Base-by-base conservation (phyloP, 2,113 vertebrate genomes). In the Ondatra zibethicus region DNA sequence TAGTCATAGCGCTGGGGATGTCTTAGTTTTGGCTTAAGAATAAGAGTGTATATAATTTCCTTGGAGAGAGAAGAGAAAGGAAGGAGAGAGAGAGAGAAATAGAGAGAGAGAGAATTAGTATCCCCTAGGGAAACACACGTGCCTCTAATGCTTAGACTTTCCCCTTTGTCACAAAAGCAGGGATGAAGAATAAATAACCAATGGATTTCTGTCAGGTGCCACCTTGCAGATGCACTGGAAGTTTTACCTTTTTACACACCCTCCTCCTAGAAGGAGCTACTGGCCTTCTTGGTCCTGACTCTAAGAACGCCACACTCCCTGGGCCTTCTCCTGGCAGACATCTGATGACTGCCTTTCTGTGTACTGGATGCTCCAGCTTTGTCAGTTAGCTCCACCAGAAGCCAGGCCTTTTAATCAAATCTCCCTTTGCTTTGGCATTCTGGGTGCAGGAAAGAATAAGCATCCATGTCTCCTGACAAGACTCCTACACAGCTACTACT, bases 101-200 rank as follows among this genome's bases (percentile, higher is more conserved):
- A 47, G 27, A 76, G 3, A 8, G 21, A 42, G 70, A 13, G 8
- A 39, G 3, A 14, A 23, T 82, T 76, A 82, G 12, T 82, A 39
- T 39, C 52, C 52, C n/a, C 39, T 17, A 31, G 42, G 16, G 68
- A 11, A 63, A 58, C 2, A 8, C 25, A 1, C 33, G 8, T n/a
- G 6, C 6, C 19, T 66, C 50, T 19, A 8, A 7, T 58, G 42
- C 63, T 2, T 29, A 3, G n/a, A 42, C 4, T 31, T 21, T 90
- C 27, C 9, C 8, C 13, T 90, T 88, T 52, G 25, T 23, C 29
- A 75, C 23, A 13, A 10, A 68, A 76, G 8, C 55, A 16, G 17
- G 7, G 14, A 33, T 0, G 1, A 17, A 10, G 11, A 13, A 9
- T 0, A 0, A 17, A 19, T 6, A 13, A 9, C 77, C 1, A 0